phyloP scores from a whole-genome alignment of 2,113 vertebrate species.

The Phalacrocorax aristotelis region DNA sequence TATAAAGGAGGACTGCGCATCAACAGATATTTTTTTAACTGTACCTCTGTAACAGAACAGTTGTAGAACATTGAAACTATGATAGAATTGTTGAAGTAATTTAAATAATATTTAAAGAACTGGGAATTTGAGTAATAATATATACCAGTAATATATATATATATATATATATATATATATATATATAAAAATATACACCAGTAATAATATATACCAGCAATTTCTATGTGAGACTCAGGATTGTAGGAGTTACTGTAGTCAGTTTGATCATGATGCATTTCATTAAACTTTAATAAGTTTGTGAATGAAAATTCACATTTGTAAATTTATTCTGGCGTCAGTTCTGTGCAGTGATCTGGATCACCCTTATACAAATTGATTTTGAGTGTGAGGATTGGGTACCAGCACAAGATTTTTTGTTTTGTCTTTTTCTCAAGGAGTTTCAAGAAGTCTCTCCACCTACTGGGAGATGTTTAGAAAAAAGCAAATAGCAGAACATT shows the following conservation, averaged over 20 bases:
- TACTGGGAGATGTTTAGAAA: neutral
- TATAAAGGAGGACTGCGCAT: neutral
- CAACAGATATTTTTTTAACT: neutral
- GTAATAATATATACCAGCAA: neutral
- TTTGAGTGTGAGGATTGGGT: neutral
- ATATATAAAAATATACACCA: too few species aligned
- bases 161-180: too few species aligned
- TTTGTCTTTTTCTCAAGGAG: neutral
- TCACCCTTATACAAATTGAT: neutral
- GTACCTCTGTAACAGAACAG: neutral
- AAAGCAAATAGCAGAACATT: neutral
- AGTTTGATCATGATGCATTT: neutral
- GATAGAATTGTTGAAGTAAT: neutral
- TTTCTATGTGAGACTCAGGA: neutral
- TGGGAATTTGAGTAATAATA: neutral
- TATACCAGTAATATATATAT: too few species aligned
- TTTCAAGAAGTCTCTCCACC: neutral
- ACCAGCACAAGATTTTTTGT: neutral
- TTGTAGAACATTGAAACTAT: neutral
- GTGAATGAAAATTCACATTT: neutral
- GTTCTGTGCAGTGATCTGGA: neutral
- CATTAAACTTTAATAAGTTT: neutral
- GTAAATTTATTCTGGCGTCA: neutral
- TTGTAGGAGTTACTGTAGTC: neutral
- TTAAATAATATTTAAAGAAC: neutral